These are phyloP conservation scores for Lathamus discolor DNA, from an alignment of 2,113 vertebrate species.

Conservation along the genomic window DNA sequence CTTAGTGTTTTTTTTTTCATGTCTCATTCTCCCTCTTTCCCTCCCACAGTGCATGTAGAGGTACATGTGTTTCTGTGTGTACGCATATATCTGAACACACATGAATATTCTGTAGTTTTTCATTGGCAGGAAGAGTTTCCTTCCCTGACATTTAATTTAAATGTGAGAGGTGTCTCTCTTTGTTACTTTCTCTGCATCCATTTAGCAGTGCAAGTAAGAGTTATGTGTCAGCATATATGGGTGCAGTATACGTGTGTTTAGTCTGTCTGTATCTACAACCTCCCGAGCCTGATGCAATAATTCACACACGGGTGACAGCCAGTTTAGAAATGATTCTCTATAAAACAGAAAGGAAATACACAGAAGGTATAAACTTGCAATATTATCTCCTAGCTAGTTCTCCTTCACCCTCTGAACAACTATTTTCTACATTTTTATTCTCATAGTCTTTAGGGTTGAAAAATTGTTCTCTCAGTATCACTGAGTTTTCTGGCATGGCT, in stretches of 20 bases:
- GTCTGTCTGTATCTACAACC: neutral
- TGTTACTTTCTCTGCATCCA: neutral
- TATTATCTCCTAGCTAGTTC: constrained; percentile 27
- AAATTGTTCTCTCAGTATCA: neutral
- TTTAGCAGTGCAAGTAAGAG: constrained; percentile 28
- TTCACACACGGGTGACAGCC: constrained; percentile 38
- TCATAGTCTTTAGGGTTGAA: neutral
- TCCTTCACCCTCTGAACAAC: neutral
- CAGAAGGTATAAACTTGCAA: constrained; percentile 39
- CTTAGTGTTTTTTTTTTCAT: rapidly evolving
- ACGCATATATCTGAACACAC: neutral
- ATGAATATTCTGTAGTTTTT: neutral
- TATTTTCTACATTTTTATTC: constrained; percentile 9
- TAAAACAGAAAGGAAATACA: constrained; percentile 35
- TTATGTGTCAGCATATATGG: neutral
- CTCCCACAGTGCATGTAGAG: neutral
- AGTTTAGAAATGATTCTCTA: constrained; percentile 26
- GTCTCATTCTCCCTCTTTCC: neutral
- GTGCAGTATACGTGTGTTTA: neutral
- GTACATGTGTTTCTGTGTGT: neutral
- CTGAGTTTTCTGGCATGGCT: neutral
- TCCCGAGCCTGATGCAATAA: constrained; percentile 39
- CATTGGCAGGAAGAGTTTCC: neutral
- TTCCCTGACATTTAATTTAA: neutral
- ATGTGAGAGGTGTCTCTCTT: constrained; percentile 8